Conservation (phyloP, 1,140 invertebrate genomes). For the Bombus sylvicola region DNA sequence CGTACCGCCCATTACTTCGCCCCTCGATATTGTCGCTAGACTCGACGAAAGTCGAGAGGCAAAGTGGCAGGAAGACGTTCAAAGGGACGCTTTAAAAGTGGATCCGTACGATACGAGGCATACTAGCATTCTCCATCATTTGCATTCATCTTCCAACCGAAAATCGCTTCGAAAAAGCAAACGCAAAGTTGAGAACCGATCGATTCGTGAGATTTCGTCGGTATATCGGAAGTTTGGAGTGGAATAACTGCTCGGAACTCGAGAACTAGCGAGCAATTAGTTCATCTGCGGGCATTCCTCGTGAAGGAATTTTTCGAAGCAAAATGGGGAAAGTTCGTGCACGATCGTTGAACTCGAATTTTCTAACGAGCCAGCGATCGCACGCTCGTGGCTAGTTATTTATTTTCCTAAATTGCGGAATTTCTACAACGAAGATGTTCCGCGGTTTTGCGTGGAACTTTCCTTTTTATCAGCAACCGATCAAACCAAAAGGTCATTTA, state of each 20-base stretch:
- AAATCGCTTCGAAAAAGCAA: too few species aligned
- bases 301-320: not conserved
- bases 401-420: not conserved
- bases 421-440: not conserved
- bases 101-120: not conserved
- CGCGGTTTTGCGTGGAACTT: not conserved
- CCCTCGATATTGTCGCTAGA: not conserved
- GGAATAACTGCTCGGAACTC: not conserved
- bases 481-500: not conserved
- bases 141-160: not conserved
- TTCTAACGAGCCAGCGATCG: not conserved
- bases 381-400: not conserved
- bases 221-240: not conserved
- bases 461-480: not conserved
- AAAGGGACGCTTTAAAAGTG: not conserved
- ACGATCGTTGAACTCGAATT: not conserved
- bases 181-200: not conserved
- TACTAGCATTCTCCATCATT: not conserved
- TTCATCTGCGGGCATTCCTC: not conserved
- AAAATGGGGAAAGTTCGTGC: not conserved
- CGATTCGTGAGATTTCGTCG: not conserved
- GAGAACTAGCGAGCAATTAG: not conserved
- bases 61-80: not conserved
- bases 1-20: conserved; percentile 16
- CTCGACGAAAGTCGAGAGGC: not conserved